Percentiles rank a stretch among this genome's conserved stretches.
Evolutionary conservation across 2,113 vertebrate species (phyloP).

Genomic region (Protobothrops flavoviridis): DNA sequence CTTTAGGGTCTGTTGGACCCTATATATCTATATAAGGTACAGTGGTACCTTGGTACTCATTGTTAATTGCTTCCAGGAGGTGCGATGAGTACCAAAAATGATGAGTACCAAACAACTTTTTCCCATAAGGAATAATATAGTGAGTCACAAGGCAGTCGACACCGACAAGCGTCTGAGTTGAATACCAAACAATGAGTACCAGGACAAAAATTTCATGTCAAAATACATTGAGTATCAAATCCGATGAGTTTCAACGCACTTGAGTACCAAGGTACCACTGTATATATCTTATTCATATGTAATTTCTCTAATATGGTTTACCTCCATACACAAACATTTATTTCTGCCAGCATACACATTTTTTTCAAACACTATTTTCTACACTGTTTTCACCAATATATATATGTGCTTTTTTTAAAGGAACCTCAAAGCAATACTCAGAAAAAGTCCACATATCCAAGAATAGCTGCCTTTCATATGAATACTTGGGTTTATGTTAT

Average conservation of each 20-base stretch:
- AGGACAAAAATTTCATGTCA: background rate
- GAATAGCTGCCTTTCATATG: background rate
- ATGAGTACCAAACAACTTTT: background rate
- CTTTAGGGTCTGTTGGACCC: background rate
- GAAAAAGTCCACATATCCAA: background rate
- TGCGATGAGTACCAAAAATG: background rate
- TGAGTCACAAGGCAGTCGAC: background rate
- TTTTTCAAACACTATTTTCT: background rate
- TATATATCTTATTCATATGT: background rate
- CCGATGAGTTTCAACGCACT: background rate
- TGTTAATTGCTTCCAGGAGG: background rate
- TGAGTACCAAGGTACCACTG: background rate
- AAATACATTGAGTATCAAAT: background rate
- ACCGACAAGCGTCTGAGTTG: background rate
- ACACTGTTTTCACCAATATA: background rate
- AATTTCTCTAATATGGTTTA: background rate
- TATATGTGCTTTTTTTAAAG: background rate
- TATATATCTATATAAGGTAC: background rate
- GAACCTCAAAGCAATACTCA: background rate
- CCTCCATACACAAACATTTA: background rate
- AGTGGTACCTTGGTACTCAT: background rate
- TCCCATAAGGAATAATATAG: background rate
- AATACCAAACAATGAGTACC: background rate
- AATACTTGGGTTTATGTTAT: background rate
- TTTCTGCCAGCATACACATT: background rate